Evolutionary conservation across 2,797 vertebrate genomes (phyloP).

Genomic region (Clarias laeviceps): DNA sequence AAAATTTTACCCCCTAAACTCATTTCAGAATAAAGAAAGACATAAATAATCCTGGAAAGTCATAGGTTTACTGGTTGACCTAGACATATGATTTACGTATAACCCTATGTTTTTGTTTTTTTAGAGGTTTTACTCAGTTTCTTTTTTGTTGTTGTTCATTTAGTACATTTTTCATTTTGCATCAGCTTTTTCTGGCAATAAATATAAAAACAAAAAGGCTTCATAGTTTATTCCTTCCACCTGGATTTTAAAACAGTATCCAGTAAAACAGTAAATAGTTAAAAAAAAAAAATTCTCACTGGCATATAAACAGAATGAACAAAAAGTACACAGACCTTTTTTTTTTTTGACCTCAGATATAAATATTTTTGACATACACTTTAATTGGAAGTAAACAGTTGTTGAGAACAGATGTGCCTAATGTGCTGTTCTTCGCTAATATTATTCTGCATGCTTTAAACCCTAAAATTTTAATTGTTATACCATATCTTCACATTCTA

Average conservation of each 20-base stretch:
- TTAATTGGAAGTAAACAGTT: conserved; percentile 16
- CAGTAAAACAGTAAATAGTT: neutral
- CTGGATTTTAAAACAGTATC: neutral
- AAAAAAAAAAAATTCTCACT: too few species aligned
- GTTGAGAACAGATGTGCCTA: conserved; percentile 41
- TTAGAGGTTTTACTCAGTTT: neutral
- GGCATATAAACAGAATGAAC: conserved; percentile 1
- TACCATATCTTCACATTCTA: neutral
- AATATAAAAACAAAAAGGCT: neutral
- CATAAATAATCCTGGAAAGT: neutral
- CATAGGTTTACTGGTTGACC: neutral
- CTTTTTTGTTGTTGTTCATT: neutral
- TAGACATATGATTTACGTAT: neutral
- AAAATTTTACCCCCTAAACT: neutral
- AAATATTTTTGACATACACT: neutral
- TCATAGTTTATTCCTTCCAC: neutral
- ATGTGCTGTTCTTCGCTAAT: conserved; percentile 50
- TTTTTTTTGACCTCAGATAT: too few species aligned
- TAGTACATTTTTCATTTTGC: neutral
- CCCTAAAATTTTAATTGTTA: neutral
- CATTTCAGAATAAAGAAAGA: neutral
- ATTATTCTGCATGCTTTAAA: neutral
- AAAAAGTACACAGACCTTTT: neutral
- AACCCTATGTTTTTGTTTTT: too few species aligned
- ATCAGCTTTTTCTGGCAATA: neutral